Conservation (phyloP, 2,113 vertebrate species). For the Crotophaga sulcirostris region DNA sequence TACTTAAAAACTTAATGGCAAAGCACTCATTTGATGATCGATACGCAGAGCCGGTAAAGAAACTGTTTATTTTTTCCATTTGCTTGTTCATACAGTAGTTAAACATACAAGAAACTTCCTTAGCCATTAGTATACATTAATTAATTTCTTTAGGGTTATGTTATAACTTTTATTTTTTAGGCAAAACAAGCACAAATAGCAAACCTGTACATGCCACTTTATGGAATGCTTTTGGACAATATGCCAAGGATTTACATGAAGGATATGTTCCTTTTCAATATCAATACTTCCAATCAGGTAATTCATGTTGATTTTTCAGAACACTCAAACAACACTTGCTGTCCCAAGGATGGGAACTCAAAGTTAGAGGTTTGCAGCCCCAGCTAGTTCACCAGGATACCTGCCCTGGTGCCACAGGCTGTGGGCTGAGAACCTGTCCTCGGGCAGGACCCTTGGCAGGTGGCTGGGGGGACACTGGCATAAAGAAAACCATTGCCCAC, state of each 20-base stretch:
- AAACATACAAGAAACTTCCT: neutral
- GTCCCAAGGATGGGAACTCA: neutral
- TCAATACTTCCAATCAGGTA: constrained; percentile 94
- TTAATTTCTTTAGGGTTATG: neutral
- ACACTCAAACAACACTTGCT: neutral
- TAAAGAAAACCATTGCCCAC: neutral
- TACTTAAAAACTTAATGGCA: constrained; percentile 95
- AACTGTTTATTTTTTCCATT: neutral
- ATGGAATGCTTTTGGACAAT: constrained; percentile 97
- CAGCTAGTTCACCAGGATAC: fast-evolving
- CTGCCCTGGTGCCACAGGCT: neutral
- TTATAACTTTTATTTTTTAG: constrained; percentile 67
- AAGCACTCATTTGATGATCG: constrained; percentile 95
- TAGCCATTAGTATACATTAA: neutral
- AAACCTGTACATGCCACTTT: constrained; percentile 93
- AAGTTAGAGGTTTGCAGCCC: neutral
- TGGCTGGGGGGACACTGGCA: neutral
- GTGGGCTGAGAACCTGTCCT: neutral
- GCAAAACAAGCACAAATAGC: constrained; percentile 94
- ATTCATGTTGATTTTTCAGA: neutral
- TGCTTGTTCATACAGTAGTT: neutral
- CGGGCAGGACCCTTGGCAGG: neutral
- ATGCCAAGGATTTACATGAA: constrained; percentile 97
- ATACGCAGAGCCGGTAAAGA: constrained; percentile 86
- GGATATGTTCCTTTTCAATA: constrained; percentile 91